Base-by-base conservation (phyloP, 2,113 vertebrate species). In the Cervus canadensis region DNA sequence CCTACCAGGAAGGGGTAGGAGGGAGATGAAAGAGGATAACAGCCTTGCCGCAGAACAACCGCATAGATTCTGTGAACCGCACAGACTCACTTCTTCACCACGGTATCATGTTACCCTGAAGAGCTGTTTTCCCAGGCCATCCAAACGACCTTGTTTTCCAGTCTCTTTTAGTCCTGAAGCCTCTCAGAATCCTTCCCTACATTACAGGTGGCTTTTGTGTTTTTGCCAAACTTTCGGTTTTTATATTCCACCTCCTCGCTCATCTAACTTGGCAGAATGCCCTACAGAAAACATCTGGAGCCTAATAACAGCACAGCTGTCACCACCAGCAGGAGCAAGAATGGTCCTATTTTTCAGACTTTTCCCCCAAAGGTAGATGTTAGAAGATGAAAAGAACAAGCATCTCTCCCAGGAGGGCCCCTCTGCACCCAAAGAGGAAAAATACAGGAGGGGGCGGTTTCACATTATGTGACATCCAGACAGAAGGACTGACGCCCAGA, bases 61-160 rank as follows among this genome's bases (percentile, higher is more conserved):
- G 54, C 12, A 40, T 9, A 82, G 56, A 62, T 2, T 6, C 6
- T 15, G 19, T 19, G 17, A 76, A 50, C 12, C 48, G 12, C 48
- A 50, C 12, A 86, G 4, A 36, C 6, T 36, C 13, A 4, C 59
- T 48, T 62, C 17, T 0, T 25, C 11, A 45, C 3, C 64, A 1
- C 5, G 5, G 26, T 0, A 11, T 15, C 36, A 7, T 0, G 1
- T 26, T 14, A 36, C 48, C 28, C 36, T 1, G 7, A 15, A 11
- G 10, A 67, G 48, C n/a, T 16, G 3, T 56, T 56, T 36, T 11
- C n/a, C 85, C 23, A 17, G 48, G 81, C n/a, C 19, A 33, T 0
- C 40, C 2, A 45, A 76, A 62, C 64, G 12, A 15, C 9, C 67
- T 25, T 57, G 40, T 45, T 78, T 71, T 28, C 25, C 19, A 30